These are phyloP conservation scores for Phorcus lineatus DNA, from an alignment of 2,888 invertebrate species.

Conservation along the genomic window DNA sequence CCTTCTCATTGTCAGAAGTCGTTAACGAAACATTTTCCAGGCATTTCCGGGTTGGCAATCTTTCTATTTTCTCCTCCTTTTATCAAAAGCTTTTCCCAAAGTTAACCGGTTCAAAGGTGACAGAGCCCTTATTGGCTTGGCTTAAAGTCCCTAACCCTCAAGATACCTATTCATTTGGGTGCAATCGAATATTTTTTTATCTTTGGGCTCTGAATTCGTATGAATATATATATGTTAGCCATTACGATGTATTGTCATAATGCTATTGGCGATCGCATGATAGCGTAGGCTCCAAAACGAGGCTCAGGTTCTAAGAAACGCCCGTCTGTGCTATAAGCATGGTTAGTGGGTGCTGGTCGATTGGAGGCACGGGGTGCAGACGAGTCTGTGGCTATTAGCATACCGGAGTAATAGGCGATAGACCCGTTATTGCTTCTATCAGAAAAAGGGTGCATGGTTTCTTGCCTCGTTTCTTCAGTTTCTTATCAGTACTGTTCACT, in stretches of 20 bases:
- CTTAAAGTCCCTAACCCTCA: not conserved
- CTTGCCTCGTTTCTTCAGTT: not conserved
- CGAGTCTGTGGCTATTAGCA: constrained; percentile 25
- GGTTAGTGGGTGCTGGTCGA: constrained; percentile 1
- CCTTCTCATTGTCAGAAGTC: no score
- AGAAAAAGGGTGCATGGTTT: not conserved
- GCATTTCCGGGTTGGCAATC: constrained; percentile 4
- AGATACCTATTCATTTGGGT: not conserved
- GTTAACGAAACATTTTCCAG: not conserved
- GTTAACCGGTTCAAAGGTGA: constrained; percentile 2
- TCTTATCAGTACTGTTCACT: not conserved
- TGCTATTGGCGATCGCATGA: constrained; percentile 19
- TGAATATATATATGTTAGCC: not conserved
- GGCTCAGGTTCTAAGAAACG: not conserved
- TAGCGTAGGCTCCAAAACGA: not conserved
- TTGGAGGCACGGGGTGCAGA: constrained; percentile 17
- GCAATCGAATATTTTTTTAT: not conserved
- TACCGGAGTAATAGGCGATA: constrained; percentile 26
- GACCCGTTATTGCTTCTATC: not conserved
- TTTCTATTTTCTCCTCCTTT: not conserved
- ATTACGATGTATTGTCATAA: not conserved
- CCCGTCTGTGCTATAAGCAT: not conserved
- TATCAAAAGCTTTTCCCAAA: not conserved
- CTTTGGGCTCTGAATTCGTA: not conserved
- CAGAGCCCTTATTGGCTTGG: not conserved